Conservation (phyloP, 2,888 invertebrate species). For the Lumbricus terrestris region DNA sequence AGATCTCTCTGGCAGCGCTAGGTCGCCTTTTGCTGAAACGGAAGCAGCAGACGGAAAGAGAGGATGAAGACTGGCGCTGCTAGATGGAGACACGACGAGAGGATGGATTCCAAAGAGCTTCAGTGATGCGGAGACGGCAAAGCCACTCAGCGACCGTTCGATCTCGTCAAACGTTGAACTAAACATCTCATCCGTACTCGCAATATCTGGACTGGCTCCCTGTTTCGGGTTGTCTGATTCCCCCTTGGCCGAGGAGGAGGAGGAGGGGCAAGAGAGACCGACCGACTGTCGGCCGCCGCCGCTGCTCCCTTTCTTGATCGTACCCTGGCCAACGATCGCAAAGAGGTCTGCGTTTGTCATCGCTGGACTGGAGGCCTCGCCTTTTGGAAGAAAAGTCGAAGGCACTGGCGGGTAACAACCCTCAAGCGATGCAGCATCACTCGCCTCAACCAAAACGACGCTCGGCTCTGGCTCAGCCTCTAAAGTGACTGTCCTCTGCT, state of each 20-base stretch:
- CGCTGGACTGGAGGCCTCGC: slow-evolving; percentile 34
- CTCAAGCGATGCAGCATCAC: neutral
- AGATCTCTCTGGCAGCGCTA: neutral
- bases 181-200: neutral
- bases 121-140: neutral
- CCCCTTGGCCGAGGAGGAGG: neutral
- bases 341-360: slow-evolving; percentile 73
- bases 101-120: slow-evolving; percentile 14
- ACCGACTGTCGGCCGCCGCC: neutral
- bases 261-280: slow-evolving; percentile 4
- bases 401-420: neutral
- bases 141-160: neutral
- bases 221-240: neutral
- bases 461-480: neutral
- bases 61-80: neutral
- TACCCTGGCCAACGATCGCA: slow-evolving; percentile 73
- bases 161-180: neutral
- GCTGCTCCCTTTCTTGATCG: slow-evolving; percentile 69
- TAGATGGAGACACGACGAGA: neutral
- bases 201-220: neutral
- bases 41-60: neutral
- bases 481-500: slow-evolving; percentile 21
- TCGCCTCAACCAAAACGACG: neutral
- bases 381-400: slow-evolving; percentile 11
- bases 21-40: neutral